phyloP scores from a whole-genome alignment of 2,797 vertebrate genomes.

The Sparus aurata region DNA sequence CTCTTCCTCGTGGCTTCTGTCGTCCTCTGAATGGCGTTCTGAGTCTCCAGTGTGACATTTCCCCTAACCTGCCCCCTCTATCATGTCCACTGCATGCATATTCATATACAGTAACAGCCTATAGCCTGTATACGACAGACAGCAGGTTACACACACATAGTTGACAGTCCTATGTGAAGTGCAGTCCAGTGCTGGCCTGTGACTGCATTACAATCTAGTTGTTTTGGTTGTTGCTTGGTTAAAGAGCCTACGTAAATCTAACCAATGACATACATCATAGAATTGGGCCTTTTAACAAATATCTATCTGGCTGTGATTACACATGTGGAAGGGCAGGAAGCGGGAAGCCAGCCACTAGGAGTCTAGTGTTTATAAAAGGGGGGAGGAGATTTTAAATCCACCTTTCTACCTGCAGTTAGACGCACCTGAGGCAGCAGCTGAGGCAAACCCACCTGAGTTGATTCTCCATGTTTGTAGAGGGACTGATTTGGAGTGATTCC shows the following conservation, averaged over 20 bases:
- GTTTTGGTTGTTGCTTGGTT: not conserved
- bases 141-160: slow-evolving; percentile 17
- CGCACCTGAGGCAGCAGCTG: no score
- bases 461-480: no score
- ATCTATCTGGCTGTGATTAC: not conserved
- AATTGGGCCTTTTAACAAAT: no score
- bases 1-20: slow-evolving; percentile 39
- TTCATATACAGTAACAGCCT: slow-evolving; percentile 4
- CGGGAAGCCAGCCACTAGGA: no score
- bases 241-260: no score
- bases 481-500: no score
- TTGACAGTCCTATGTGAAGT: slow-evolving; percentile 30
- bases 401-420: no score
- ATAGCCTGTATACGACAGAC: not conserved
- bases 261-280: no score
- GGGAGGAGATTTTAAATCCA: no score
- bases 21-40: slow-evolving; percentile 45
- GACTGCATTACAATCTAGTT: not conserved
- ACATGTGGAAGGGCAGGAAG: no score
- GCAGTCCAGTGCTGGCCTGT: not conserved
- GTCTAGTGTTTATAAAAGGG: no score
- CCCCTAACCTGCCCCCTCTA: not conserved
- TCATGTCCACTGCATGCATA: not conserved
- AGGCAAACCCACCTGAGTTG: no score
- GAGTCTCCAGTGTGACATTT: slow-evolving; percentile 37